Conservation (phyloP, 1,140 invertebrate genomes). For the Hetaerina americana region DNA sequence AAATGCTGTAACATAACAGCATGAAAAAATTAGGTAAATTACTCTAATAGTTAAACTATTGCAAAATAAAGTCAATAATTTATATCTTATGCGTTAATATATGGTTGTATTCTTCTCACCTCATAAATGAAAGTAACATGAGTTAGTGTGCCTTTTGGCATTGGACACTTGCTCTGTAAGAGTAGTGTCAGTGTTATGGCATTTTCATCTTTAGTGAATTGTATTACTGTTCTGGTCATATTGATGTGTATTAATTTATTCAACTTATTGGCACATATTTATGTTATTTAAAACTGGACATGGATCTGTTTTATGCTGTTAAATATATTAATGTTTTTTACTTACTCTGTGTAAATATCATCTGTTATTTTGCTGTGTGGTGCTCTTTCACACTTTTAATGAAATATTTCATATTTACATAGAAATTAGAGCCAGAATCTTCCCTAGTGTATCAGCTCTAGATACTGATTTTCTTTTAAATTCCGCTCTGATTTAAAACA, state of each 20-base stretch:
- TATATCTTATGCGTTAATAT: neutral
- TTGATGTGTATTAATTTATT: neutral
- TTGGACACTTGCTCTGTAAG: neutral
- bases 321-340: neutral
- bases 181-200: neutral
- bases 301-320: neutral
- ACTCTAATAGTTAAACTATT: neutral
- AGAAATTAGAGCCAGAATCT: too few species aligned
- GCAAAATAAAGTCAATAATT: neutral
- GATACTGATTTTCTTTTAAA: too few species aligned
- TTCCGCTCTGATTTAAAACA: too few species aligned
- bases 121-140: neutral
- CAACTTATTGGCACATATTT: neutral
- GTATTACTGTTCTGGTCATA: neutral
- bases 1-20: neutral
- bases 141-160: neutral
- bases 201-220: neutral
- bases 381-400: neutral
- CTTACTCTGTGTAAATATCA: neutral
- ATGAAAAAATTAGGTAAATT: neutral
- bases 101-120: neutral
- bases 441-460: too few species aligned
- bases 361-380: neutral
- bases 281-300: neutral
- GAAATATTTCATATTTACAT: neutral